Conservation (phyloP, 1,140 invertebrate species). For the Planococcus citri region DNA sequence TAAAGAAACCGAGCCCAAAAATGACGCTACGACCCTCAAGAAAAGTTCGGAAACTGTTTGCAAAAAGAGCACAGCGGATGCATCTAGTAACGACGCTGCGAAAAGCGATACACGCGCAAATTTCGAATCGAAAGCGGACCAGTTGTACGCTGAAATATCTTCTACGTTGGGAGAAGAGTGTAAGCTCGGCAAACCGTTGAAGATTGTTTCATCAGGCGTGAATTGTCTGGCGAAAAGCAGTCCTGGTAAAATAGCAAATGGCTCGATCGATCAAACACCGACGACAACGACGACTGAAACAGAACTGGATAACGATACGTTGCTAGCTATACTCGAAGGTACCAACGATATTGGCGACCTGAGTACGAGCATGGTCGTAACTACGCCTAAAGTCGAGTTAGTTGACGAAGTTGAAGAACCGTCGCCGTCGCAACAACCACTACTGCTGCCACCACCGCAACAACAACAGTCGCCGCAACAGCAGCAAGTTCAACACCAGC, state of each 20-base stretch:
- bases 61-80: no score
- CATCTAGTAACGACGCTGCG: background rate
- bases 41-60: no score
- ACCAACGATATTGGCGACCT: background rate
- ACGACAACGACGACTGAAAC: background rate
- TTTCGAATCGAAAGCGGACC: background rate
- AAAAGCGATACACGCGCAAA: background rate
- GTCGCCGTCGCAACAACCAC: background rate
- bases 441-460: background rate
- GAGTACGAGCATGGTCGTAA: background rate
- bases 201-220: background rate
- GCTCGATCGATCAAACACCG: background rate
- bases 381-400: background rate
- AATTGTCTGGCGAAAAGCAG: background rate
- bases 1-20: background rate
- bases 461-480: constrained; percentile 3
- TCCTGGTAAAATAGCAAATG: background rate
- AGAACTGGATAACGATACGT: constrained; percentile 5
- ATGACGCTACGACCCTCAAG: no score
- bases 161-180: background rate
- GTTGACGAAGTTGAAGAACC: no score
- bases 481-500: background rate
- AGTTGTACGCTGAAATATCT: constrained; percentile 4
- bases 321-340: background rate
- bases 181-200: background rate